Base-by-base conservation (phyloP, 2,888 invertebrate species). In the Allolobophora icterica region DNA sequence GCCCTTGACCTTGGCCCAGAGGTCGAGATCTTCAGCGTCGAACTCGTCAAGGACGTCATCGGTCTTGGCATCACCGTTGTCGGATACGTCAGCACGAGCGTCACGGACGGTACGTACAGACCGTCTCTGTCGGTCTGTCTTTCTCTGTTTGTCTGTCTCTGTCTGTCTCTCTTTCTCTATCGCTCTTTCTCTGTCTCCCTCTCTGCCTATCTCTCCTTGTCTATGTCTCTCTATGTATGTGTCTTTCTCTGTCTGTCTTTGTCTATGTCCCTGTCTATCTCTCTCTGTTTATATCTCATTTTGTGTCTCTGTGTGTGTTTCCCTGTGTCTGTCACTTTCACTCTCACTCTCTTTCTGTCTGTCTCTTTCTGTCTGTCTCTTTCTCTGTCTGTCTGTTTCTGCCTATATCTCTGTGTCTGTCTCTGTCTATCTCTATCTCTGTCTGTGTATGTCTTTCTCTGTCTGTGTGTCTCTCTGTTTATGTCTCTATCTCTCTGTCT, bases 31-130 rank as follows among this genome's bases (percentile, higher is more conserved):
- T 98, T 99, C 94, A 98, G 98, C 92, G 98, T 99, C 87, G 98
- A 98, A 95, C 96, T 99, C 90, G 97, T 97, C 94, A 99, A 99
- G 96, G 99, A 99, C 95, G 97, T 97, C 93, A 98, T 98, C 90
- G 95, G 95, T 21, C 94, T 95, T 1, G 95, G 95, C 89, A 95
- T 95, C 83, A 95, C 95, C 21, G 95, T 95, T 45, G 95, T 95
- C 89, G 95, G 95, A n/a, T 94, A 94, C 92, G 91, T 93, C 8
- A 93, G 93, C 33, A 93, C 93, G 89, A 89, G 90, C 71, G n/a
- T 38, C 89, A 92, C 38, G 90, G 89, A 89, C 91, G 93, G 92
- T 90, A 71, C 90, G 38, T 71, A 24, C 71, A 11, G 71, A 2
- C 30, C 21, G 30, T 71, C 30, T 83, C 83, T 83, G 4, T 83